Conservation (phyloP, 2,888 invertebrate genomes). For the Plusia festucae region DNA sequence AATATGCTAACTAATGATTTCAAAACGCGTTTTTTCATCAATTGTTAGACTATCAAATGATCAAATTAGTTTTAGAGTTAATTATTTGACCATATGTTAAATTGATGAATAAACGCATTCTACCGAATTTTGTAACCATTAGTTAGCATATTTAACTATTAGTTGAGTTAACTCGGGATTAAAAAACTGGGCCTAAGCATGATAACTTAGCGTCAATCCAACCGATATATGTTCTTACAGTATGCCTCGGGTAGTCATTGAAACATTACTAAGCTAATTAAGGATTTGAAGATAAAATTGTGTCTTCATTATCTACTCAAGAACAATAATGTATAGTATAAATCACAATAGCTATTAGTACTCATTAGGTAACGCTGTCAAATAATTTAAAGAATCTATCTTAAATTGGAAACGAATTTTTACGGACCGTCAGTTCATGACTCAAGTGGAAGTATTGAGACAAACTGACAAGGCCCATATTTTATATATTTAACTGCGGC, state of each 20-base stretch:
- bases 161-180: no score
- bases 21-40: no score
- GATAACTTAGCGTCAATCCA: slow-evolving; percentile 13
- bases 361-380: slow-evolving; percentile 28
- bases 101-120: no score
- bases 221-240: neutral
- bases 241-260: neutral
- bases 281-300: neutral
- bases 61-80: no score
- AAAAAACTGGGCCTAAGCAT: no score
- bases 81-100: no score
- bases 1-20: no score
- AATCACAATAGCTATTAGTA: slow-evolving; percentile 28
- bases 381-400: slow-evolving; percentile 37
- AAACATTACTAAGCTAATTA: neutral
- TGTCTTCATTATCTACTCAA: slow-evolving; percentile 21
- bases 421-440: slow-evolving; percentile 42
- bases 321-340: slow-evolving; percentile 25
- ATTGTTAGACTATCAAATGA: no score
- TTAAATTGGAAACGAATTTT: slow-evolving; percentile 52
- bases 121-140: no score
- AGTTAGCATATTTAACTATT: no score
- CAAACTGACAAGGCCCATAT: slow-evolving; percentile 73
- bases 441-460: slow-evolving; percentile 52
- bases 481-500: slow-evolving; percentile 75